phyloP scores from a whole-genome alignment of 2,888 invertebrate species.

The Caenorhabditis uteleia region DNA sequence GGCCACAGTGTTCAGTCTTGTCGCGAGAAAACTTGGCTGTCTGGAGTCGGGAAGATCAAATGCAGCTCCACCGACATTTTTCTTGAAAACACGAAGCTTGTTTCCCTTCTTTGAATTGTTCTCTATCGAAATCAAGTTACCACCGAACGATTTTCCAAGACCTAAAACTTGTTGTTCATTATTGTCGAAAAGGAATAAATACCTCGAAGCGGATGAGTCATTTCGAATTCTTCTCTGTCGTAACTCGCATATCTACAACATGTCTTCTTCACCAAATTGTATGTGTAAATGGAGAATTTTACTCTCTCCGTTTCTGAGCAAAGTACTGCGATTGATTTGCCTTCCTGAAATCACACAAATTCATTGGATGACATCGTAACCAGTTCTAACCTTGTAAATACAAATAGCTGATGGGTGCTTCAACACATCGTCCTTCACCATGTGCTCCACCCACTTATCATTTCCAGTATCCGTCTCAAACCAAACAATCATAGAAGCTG shows the following conservation, averaged over 20 bases:
- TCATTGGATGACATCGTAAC: background rate
- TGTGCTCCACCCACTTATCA: background rate
- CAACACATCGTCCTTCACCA: background rate
- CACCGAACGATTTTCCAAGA: slow-evolving; percentile 10
- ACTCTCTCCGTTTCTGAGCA: background rate
- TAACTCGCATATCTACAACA: too few relatives aligned
- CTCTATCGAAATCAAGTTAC: slow-evolving; percentile 11
- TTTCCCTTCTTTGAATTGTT: background rate
- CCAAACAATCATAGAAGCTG: slow-evolving; percentile 4
- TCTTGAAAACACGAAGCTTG: slow-evolving; percentile 13
- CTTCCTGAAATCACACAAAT: slow-evolving; percentile 5
- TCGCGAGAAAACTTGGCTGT: slow-evolving; percentile 20
- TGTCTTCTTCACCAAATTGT: too few relatives aligned
- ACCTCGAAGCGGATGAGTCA: too few relatives aligned
- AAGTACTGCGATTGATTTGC: slow-evolving; percentile 8
- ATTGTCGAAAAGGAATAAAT: too few relatives aligned
- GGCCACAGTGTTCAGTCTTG: slow-evolving; percentile 13
- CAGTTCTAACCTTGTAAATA: slow-evolving; percentile 1
- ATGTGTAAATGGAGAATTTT: too few relatives aligned
- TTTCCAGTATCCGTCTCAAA: background rate
- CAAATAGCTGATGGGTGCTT: slow-evolving; percentile 11
- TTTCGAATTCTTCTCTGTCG: too few relatives aligned
- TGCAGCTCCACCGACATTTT: slow-evolving; percentile 4
- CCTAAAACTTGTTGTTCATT: too few relatives aligned
- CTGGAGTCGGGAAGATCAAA: slow-evolving; percentile 1